Evolutionary conservation across 1,140 invertebrate species (phyloP), one percentile per base, ranked within the genome.

Genomic region (Octopus bimaculoides): DNA sequence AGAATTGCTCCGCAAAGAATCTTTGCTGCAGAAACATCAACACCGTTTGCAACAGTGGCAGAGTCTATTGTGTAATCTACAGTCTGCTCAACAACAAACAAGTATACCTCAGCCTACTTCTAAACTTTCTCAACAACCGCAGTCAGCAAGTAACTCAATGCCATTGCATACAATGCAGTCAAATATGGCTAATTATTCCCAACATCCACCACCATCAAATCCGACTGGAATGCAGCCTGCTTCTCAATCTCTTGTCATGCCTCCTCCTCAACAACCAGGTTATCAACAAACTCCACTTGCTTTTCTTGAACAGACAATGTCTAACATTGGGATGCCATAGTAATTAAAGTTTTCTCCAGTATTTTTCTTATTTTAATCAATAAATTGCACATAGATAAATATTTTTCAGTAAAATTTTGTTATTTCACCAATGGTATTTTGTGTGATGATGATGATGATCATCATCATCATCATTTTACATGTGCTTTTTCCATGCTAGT

Each of bases 41-140:
- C 96, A 97, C 55, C 96, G 97, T 87, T 94, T 98, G 69, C 92
- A 93, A 14, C 93, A 95, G 73, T 98, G 96, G 96, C 96, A 97
- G 88, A 94, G 93, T 84, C 90, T 97, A 53, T 90, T 98, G 12
- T 71, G 77, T 66, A 77, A 78, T 17, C 55, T 77, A 69, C 75
- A 78, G 52, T 55, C 78, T 26, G 66, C 26, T 52, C 77, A 54
- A 26, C 77, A 77, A 17, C 80, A 82, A 74, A 53, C 76, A 41
- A 74, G 75, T 52, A 77, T 78, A 8, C 80, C 79, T 88, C 92
- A 93, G 85, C 9, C 66, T 71, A 20, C 17, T 5, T 9, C 66
- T 10, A 20, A 20, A 3, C 8, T 20, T 14, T 6, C 5, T 20
- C 66, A 71, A 71, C 17, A 5, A 8, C 14, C 66, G 6, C 17